A percentile compares a stretch with the other conserved stretches of the same genome.
These are phyloP conservation scores for Pomacea maculata DNA, from an alignment of 1,140 invertebrate species.

Conservation along the genomic window DNA sequence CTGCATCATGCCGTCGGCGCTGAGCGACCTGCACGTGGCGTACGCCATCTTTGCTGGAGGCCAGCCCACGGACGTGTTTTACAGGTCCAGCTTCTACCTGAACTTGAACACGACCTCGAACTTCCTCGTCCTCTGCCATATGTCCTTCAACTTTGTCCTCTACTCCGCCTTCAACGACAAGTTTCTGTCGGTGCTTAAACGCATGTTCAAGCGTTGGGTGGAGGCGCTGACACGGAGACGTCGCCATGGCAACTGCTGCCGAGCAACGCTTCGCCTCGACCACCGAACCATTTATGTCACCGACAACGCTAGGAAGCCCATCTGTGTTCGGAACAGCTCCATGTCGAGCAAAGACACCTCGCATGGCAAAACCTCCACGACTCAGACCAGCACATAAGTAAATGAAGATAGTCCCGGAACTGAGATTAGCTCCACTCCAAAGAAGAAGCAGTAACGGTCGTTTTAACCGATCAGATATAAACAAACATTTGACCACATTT, in stretches of 20 bases:
- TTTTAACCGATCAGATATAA: too few relatives aligned
- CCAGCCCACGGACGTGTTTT: constrained; percentile 33
- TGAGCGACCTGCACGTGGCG: constrained; percentile 49
- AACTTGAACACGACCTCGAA: constrained; percentile 44
- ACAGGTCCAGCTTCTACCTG: constrained; percentile 33
- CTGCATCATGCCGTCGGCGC: constrained; percentile 57
- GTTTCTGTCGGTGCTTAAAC: constrained; percentile 38
- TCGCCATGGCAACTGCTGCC: too few relatives aligned
- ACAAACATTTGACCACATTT: too few relatives aligned
- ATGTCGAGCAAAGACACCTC: constrained; percentile 16
- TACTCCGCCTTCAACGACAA: constrained; percentile 59
- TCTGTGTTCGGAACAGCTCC: constrained; percentile 16
- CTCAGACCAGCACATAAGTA: not conserved
- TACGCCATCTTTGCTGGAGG: constrained; percentile 45
- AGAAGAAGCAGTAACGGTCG: too few relatives aligned
- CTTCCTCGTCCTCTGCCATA: constrained; percentile 50
- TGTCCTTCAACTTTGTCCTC: constrained; percentile 58
- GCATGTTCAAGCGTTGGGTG: constrained; percentile 31
- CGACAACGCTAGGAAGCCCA: not conserved
- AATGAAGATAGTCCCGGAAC: too few relatives aligned
- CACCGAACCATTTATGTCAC: too few relatives aligned
- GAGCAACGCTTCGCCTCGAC: too few relatives aligned
- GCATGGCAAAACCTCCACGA: not conserved
- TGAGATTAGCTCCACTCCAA: too few relatives aligned
- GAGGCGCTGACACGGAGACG: constrained; percentile 24